Evolutionary conservation across 2,797 vertebrate genomes (phyloP), one percentile per base, ranked within the genome.

Genomic region (Eleutherodactylus coqui): DNA sequence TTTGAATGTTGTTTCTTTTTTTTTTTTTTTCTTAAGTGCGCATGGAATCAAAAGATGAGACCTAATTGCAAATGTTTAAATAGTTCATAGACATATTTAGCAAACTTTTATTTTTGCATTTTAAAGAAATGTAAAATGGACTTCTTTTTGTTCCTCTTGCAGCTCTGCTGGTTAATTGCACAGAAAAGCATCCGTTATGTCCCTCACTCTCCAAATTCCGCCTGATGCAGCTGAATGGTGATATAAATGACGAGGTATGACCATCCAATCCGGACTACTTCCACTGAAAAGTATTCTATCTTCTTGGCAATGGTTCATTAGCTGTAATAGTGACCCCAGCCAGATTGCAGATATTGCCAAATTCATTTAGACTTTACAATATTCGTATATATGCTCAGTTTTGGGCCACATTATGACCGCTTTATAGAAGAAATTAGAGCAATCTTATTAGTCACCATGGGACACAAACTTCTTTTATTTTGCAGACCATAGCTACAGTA

Each of bases 181-280:
- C 90, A 21, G 95, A 97, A 79, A 96, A 96, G 73, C 93, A 89
- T 49, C 92, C 89, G 84, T 95, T 99, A 90, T 99, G 97, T 90
- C 97, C 97, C 5, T 97, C 98, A 0, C 92, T 99, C 90, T 92
- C 96, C 3, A 95, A 96, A 51, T 98, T 99, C 92, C 96, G 93
- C 86, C 97, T 98, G 86, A 96, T 95, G 0, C 92, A 95, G 55
- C 96, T 97, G 96, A 95, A 96, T 84, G 92, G 93, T 0, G 90
- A 92, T 21, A 84, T 84, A 13, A 90, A 90, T 0, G 49, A 91
- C 0, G 91, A 95, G 93, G 91, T 92, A 87, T 58, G 32, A 62
- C 19, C 11, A 60, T 9, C 36, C 60, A 32, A 14, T 64, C 29
- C 34, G 36, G 32, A 9, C 17, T 32, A 14, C 11, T 62, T 36